These are phyloP conservation scores for Aphyosemion australe DNA, from an alignment of 2,113 vertebrate species.

Conservation along the genomic window DNA sequence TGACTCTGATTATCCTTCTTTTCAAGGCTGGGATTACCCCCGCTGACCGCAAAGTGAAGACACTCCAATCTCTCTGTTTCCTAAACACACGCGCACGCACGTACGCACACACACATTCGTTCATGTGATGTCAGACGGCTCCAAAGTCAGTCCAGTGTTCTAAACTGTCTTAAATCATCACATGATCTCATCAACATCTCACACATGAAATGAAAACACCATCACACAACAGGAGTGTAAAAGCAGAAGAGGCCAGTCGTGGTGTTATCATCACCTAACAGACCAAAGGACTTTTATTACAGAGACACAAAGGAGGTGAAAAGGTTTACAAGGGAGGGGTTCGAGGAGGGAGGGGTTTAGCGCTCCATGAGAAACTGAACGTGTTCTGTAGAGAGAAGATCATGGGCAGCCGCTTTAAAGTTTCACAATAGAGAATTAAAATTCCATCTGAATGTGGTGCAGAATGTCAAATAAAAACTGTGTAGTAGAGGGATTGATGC, in stretches of 20 bases:
- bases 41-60: slow-evolving; percentile 47
- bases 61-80: slow-evolving; percentile 58
- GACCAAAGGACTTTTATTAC: slow-evolving; percentile 39
- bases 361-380: background rate
- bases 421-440: too few species aligned
- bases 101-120: background rate
- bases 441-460: too few species aligned
- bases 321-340: slow-evolving; percentile 3
- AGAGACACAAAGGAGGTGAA: background rate
- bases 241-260: background rate
- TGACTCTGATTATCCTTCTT: slow-evolving; percentile 44
- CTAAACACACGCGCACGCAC: slow-evolving; percentile 16
- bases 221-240: background rate
- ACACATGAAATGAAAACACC: background rate
- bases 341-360: background rate
- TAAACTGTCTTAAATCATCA: slow-evolving; percentile 64
- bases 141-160: slow-evolving; percentile 34
- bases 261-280: slow-evolving; percentile 38
- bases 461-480: too few species aligned
- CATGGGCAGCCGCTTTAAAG: too few species aligned
- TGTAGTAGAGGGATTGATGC: too few species aligned
- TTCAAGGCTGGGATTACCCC: slow-evolving; percentile 44
- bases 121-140: slow-evolving; percentile 14
- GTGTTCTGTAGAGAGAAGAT: too few species aligned
- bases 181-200: slow-evolving; percentile 49